These are phyloP conservation scores for Magallana gigas DNA, from an alignment of 1,140 invertebrate genomes.

Conservation along the genomic window DNA sequence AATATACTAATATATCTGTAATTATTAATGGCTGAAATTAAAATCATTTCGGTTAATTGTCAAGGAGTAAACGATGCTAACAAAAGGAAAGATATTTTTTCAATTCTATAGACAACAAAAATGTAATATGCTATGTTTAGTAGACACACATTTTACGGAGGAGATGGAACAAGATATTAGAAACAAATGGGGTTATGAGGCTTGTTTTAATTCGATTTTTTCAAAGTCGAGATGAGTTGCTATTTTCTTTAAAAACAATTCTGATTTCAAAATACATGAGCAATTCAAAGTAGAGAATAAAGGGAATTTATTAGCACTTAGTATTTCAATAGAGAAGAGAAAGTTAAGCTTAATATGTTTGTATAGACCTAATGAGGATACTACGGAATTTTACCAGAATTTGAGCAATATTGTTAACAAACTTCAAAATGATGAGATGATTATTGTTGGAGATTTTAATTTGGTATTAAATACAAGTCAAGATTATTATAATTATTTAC, in stretches of 20 bases:
- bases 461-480: background rate
- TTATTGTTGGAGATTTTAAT: constrained; percentile 35
- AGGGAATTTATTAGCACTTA: constrained; percentile 26
- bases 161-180: constrained; percentile 27
- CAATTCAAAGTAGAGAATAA: background rate
- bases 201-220: constrained; percentile 2
- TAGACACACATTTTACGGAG: constrained; percentile 46
- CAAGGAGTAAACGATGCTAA: constrained; percentile 35
- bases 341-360: constrained; percentile 9
- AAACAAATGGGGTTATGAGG: constrained; percentile 15
- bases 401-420: background rate
- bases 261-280: constrained; percentile 34
- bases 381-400: background rate
- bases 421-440: background rate
- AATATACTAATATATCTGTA: background rate
- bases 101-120: constrained; percentile 27
- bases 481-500: constrained; percentile 36
- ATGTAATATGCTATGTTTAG: constrained; percentile 41
- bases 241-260: constrained; percentile 36
- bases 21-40: constrained; percentile 5
- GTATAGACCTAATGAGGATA: constrained; percentile 39
- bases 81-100: constrained; percentile 42
- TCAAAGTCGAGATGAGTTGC: constrained; percentile 35
- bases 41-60: background rate
- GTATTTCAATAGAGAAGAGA: constrained; percentile 20